Evolutionary conservation across 2,797 vertebrate genomes (phyloP).

Genomic region (Morus bassanus): DNA sequence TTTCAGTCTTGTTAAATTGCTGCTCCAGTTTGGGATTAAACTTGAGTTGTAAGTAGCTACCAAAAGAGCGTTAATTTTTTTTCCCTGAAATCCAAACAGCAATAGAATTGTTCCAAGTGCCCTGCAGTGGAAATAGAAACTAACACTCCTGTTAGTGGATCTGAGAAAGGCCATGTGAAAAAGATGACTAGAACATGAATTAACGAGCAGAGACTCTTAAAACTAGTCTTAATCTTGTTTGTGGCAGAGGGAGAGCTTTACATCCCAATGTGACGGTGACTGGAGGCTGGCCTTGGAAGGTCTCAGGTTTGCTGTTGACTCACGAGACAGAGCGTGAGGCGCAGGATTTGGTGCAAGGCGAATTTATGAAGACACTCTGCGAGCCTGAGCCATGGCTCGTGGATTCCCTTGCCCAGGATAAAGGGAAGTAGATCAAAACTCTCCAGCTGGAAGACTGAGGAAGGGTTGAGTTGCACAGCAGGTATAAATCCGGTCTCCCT

Average conservation of each 20-base stretch:
- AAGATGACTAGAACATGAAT: not conserved
- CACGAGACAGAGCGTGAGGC: rapidly evolving
- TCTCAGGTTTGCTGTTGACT: not conserved
- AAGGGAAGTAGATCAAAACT: not conserved
- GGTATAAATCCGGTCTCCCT: not conserved
- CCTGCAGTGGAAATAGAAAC: not conserved
- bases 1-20: not conserved
- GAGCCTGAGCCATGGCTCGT: not conserved
- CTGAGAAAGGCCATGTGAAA: not conserved
- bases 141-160: not conserved
- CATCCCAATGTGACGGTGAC: not conserved
- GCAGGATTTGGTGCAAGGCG: not conserved
- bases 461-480: not conserved
- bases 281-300: not conserved
- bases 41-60: not conserved
- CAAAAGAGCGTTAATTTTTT: not conserved
- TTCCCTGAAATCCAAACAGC: not conserved
- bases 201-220: not conserved
- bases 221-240: not conserved
- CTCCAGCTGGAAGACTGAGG: not conserved
- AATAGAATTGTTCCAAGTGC: not conserved
- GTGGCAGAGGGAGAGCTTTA: not conserved
- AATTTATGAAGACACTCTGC: not conserved
- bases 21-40: not conserved
- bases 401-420: not conserved